Evolutionary conservation across 1,140 invertebrate genomes (phyloP), one percentile per base, ranked within the genome.

Genomic region (Varroa destructor): DNA sequence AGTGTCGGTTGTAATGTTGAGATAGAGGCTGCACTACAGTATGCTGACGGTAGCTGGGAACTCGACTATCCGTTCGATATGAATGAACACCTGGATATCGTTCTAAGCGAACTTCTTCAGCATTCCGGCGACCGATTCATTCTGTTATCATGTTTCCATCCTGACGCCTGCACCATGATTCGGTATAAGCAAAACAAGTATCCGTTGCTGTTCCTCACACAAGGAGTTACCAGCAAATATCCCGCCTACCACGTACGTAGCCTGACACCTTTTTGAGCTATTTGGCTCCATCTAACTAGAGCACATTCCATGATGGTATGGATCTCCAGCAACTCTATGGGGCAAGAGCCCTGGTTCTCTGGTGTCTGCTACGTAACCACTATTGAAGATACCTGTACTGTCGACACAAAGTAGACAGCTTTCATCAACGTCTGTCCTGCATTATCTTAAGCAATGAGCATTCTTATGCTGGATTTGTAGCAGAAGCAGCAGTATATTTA

Each of bases 1-100:
- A 86, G 89, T 78, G 87, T 91, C 71, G 93, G 93, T 0, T 95
- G 94, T 76, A 96, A 97, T 80, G 86, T 97, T 74, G 94, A 97
- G 83, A 86, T 97, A 12, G 97, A 97, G 78, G 95, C 91, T 88
- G 91, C 89, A 0, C 91, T 91, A 85, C 84, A 88, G 74, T 78
- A 89, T 25, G 46, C 54, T 64, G 42, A 42, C 57, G 55, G 56
- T 70, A 71, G 37, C 4, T 89, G 88, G 81, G 91, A 94, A 79
- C 81, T 91, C 67, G 86, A 89, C 75, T 87, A 93, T 79, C 89
- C 90, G 1, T 87, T 92, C 74, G 93, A 96, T 80, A 83, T 93
- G 76, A 97, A 97, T 79, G 80, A 87, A 56, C 95, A 91, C 79
- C 81, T 96, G 73, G 93, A 97, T 80, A 87, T 85, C 71, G 89